Percentiles rank a stretch among this genome's conserved stretches.
Conservation (phyloP, 2,888 invertebrate genomes). For the Melanchra persicariae region DNA sequence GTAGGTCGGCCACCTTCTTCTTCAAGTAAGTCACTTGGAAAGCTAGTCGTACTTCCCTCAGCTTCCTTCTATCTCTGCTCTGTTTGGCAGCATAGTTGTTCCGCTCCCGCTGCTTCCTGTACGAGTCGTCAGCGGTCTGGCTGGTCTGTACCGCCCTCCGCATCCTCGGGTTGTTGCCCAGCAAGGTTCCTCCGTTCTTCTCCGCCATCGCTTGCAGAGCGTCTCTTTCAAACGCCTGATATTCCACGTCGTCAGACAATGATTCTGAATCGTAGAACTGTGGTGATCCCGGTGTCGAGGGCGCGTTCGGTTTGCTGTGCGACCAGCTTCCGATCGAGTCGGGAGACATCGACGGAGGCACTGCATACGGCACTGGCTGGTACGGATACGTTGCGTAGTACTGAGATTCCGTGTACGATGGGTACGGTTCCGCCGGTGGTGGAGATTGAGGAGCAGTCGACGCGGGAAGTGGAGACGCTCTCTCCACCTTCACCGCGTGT, state of each 20-base stretch:
- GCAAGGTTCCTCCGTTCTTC: conserved; percentile 90
- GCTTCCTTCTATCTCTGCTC: conserved; percentile 96
- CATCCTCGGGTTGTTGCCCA: conserved; percentile 92
- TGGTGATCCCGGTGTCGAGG: conserved; percentile 87
- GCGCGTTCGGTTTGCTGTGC: conserved; percentile 59
- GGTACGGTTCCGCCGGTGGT: conserved; percentile 56
- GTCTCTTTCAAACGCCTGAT: conserved; percentile 93
- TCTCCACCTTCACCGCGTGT: conserved; percentile 71
- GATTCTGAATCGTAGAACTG: conserved; percentile 70
- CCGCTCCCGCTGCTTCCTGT: conserved; percentile 96
- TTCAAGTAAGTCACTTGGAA: conserved; percentile 96
- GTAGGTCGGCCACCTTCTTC: conserved; percentile 95
- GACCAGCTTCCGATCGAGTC: conserved; percentile 73
- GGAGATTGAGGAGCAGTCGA: conserved; percentile 55
- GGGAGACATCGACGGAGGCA: conserved; percentile 77
- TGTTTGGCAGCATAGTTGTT: conserved; percentile 99
- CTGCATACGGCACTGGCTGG: conserved; percentile 64
- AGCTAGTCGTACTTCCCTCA: conserved; percentile 98
- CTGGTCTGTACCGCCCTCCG: conserved; percentile 82
- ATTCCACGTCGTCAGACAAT: conserved; percentile 90
- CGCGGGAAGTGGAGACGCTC: conserved; percentile 65
- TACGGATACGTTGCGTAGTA: conserved; percentile 69
- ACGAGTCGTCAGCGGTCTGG: conserved; percentile 92
- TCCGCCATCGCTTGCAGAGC: conserved; percentile 92
- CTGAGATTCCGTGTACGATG: conserved; percentile 60